Evolutionary conservation across 2,888 invertebrate genomes (phyloP).

Genomic region (Drosophila setosimentum): DNA sequence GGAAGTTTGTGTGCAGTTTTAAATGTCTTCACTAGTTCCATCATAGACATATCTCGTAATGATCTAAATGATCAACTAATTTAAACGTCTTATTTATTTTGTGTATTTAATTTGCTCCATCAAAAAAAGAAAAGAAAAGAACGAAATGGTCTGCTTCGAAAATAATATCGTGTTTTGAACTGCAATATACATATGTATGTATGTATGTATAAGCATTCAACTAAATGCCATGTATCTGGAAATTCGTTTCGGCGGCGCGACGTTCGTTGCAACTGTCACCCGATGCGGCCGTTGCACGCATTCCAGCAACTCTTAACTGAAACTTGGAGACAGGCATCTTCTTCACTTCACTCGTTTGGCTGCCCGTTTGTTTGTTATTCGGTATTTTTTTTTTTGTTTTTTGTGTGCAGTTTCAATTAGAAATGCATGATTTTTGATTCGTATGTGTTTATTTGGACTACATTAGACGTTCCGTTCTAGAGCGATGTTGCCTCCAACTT

Average conservation of each 20-base stretch:
- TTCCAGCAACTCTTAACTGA: conserved; percentile 40
- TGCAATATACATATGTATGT: not conserved
- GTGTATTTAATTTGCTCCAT: not conserved
- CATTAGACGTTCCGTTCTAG: conserved; percentile 11
- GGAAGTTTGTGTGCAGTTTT: not conserved
- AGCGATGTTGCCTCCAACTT: not conserved
- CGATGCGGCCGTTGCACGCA: conserved; percentile 62
- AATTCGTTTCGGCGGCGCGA: conserved; percentile 22
- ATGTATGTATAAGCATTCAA: conserved; percentile 2
- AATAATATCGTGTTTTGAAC: conserved; percentile 7
- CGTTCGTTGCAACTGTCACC: conserved; percentile 54
- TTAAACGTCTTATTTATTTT: too few species aligned
- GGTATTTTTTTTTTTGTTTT: conserved; percentile 34
- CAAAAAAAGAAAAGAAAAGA: not conserved
- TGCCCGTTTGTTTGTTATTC: conserved; percentile 24
- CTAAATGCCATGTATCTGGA: conserved; percentile 3
- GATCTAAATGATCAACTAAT: not conserved
- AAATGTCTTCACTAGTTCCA: not conserved
- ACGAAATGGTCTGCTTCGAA: not conserved
- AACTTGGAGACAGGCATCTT: conserved; percentile 2
- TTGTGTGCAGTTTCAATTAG: conserved; percentile 56
- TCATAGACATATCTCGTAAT: not conserved
- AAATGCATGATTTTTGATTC: conserved; percentile 55
- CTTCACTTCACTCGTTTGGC: conserved; percentile 6
- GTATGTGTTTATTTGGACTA: conserved; percentile 31